phyloP scores from a whole-genome alignment of 2,888 invertebrate genomes.

The Cryptocheilus praepositus region DNA sequence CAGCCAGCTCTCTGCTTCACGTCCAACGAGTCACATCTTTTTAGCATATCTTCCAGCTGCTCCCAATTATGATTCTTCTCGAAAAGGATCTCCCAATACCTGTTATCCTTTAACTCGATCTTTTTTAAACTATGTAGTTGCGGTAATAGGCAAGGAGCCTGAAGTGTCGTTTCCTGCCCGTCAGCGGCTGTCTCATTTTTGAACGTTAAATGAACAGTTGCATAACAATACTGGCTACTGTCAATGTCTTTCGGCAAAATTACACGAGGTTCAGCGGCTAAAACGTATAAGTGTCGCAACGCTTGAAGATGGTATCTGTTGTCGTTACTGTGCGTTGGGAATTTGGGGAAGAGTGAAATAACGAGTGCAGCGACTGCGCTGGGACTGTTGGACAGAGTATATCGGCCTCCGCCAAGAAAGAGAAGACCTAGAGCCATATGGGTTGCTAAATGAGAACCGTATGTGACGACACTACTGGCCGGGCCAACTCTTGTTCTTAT shows the following conservation, averaged over 20 bases:
- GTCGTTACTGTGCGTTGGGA: constrained; percentile 96
- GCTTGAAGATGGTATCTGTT: constrained; percentile 99
- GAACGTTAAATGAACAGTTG: constrained; percentile 78
- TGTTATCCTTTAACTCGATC: constrained; percentile 87
- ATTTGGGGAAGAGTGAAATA: constrained; percentile 97
- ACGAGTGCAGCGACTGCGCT: constrained; percentile 92
- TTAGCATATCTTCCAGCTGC: constrained; percentile 82
- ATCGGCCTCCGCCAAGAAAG: constrained; percentile 95
- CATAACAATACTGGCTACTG: constrained; percentile 88
- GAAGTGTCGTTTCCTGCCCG: constrained; percentile 78
- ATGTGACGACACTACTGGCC: constrained; percentile 83
- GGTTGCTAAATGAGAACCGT: constrained; percentile 95
- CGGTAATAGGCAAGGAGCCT: constrained; percentile 91
- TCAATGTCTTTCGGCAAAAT: constrained; percentile 91
- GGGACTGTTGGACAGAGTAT: constrained; percentile 87
- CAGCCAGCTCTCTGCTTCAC: constrained; percentile 94
- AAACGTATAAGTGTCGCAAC: constrained; percentile 94
- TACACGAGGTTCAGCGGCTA: constrained; percentile 93
- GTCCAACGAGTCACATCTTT: constrained; percentile 83
- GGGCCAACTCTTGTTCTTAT: constrained; percentile 88
- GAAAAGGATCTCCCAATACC: constrained; percentile 94
- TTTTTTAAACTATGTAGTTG: constrained; percentile 85
- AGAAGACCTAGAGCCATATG: constrained; percentile 95
- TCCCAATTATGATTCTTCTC: constrained; percentile 90
- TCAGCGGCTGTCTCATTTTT: constrained; percentile 74